phyloP scores from a whole-genome alignment of 1,140 invertebrate genomes.

The Lysiphlebus fabarum region DNA sequence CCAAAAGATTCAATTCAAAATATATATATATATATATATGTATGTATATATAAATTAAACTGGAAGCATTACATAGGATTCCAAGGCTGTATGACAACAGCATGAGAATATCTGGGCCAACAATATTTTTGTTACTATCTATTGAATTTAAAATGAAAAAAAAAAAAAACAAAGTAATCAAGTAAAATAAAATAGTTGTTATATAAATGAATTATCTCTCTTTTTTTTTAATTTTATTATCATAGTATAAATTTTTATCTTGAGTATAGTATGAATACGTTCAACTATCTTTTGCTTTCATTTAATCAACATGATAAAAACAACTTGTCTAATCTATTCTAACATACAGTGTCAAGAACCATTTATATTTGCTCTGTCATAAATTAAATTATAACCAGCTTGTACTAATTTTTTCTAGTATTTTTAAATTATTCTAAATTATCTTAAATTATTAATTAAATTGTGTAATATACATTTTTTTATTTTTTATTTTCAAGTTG shows the following conservation, averaged over 20 bases:
- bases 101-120: constrained; percentile 5
- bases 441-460: no score
- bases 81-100: constrained; percentile 5
- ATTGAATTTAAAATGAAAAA: neutral
- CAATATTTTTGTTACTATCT: constrained; percentile 3
- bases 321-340: neutral
- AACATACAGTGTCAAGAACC: no score
- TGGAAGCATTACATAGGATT: constrained; percentile 4
- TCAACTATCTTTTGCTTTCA: neutral
- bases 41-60: neutral
- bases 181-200: no score
- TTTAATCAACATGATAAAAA: neutral
- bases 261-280: no score
- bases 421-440: no score
- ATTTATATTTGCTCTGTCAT: no score
- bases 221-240: neutral
- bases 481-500: no score
- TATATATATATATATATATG: neutral
- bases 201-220: neutral
- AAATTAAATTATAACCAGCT: no score
- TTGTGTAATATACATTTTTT: no score
- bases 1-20: no score
- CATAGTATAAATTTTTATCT: no score
- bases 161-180: neutral
- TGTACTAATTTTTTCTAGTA: no score